These are phyloP conservation scores for Reinhardtius hippoglossoides DNA, from an alignment of 2,113 vertebrate genomes.

Conservation along the genomic window DNA sequence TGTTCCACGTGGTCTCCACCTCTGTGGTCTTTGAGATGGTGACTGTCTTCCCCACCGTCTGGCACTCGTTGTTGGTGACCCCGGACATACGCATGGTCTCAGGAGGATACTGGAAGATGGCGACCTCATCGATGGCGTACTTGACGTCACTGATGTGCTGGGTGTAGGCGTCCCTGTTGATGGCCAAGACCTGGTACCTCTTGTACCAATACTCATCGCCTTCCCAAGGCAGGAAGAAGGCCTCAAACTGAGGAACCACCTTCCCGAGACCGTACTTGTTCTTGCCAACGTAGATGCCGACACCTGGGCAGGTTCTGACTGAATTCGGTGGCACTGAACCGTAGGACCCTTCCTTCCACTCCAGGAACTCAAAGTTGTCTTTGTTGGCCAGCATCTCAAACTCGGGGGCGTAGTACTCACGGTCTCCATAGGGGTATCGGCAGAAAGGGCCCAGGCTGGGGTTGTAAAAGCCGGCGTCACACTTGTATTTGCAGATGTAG, in stretches of 20 bases:
- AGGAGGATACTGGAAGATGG: slow-evolving; percentile 78
- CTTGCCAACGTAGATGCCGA: slow-evolving; percentile 78
- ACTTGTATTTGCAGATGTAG: slow-evolving; percentile 80
- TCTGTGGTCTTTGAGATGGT: slow-evolving; percentile 77
- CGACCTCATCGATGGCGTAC: slow-evolving; percentile 76
- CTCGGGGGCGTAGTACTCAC: slow-evolving; percentile 72
- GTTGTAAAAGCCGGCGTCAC: slow-evolving; percentile 81
- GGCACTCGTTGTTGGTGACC: slow-evolving; percentile 81
- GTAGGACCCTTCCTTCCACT: slow-evolving; percentile 79
- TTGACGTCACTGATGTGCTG: slow-evolving; percentile 80
- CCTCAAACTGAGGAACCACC: slow-evolving; percentile 77
- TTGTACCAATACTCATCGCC: slow-evolving; percentile 85
- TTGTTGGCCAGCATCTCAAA: slow-evolving; percentile 80
- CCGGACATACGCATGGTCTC: slow-evolving; percentile 79
- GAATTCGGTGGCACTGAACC: slow-evolving; percentile 76
- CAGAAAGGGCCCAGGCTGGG: slow-evolving; percentile 79
- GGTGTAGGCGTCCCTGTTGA: slow-evolving; percentile 78
- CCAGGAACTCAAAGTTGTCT: slow-evolving; percentile 83
- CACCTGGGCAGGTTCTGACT: slow-evolving; percentile 70
- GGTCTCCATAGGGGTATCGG: slow-evolving; percentile 78
- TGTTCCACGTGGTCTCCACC: slow-evolving; percentile 80
- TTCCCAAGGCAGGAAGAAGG: slow-evolving; percentile 84
- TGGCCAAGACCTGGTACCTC: slow-evolving; percentile 76
- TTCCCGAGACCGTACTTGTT: slow-evolving; percentile 85
- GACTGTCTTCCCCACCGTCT: slow-evolving; percentile 71